Conservation (phyloP, 2,113 vertebrate genomes). For the Oxygymnocypris stewartii region DNA sequence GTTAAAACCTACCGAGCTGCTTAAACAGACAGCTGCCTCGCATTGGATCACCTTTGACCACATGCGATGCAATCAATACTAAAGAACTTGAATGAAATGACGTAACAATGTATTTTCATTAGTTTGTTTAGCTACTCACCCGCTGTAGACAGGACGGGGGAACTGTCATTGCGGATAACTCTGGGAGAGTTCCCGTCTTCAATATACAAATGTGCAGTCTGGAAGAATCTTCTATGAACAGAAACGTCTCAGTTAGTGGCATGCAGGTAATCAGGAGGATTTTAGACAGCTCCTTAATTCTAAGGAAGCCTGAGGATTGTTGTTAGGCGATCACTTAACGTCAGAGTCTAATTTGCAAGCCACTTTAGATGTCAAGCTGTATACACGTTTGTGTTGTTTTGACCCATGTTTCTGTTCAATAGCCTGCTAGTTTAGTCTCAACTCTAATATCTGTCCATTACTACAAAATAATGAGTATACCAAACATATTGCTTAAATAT, state of each 20-base stretch:
- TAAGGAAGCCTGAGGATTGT: neutral
- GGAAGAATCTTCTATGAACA: slow-evolving; percentile 92
- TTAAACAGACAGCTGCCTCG: neutral
- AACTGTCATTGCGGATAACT: slow-evolving; percentile 95
- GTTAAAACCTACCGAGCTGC: neutral
- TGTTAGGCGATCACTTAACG: neutral
- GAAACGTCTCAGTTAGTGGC: slow-evolving; percentile 49
- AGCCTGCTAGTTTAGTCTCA: neutral
- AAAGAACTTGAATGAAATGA: neutral
- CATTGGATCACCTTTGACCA: neutral
- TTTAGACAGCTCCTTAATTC: neutral
- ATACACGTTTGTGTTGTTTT: neutral
- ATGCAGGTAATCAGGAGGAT: slow-evolving; percentile 24
- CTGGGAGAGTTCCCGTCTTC: slow-evolving; percentile 95
- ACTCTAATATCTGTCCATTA: neutral
- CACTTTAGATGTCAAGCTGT: neutral
- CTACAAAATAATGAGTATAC: neutral
- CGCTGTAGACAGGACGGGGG: slow-evolving; percentile 93
- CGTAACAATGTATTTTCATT: neutral
- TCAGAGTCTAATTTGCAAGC: neutral
- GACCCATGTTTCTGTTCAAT: neutral
- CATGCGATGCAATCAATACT: neutral
- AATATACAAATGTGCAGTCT: slow-evolving; percentile 97
- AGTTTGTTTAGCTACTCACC: slow-evolving; percentile 76
- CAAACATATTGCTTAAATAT: neutral